Evolutionary conservation across 92 coral and sea anemone species (phyloP).

Genomic region (Palythoa grandiflora): DNA sequence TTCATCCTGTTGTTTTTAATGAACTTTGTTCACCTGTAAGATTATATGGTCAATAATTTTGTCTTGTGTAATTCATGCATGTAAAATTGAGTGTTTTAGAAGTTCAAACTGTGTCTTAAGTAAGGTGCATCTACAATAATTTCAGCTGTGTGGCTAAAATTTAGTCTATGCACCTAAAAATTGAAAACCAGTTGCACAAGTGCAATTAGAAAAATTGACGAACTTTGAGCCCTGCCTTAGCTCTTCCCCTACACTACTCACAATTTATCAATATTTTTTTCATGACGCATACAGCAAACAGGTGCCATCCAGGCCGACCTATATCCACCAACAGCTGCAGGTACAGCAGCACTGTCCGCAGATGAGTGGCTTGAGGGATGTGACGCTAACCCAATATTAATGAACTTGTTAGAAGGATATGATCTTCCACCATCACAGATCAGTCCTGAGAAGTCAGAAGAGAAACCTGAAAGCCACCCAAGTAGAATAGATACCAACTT

Average conservation of each 20-base stretch:
- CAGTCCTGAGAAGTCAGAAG: conserved; percentile 19
- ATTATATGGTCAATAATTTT: too few species aligned
- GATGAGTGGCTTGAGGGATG: conserved; percentile 90
- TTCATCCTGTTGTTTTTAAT: too few species aligned
- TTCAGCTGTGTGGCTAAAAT: too few species aligned
- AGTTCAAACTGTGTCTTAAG: too few species aligned
- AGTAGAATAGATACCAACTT: conserved; percentile 10
- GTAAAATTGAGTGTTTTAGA: too few species aligned
- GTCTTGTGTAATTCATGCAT: too few species aligned
- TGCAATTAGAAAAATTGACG: too few species aligned
- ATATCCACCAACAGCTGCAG: conserved; percentile 85
- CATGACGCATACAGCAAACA: conserved; percentile 64
- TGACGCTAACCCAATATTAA: conserved; percentile 74
- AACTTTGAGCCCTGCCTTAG: neutral
- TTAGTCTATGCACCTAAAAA: too few species aligned
- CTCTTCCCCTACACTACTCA: neutral
- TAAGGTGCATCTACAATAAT: too few species aligned
- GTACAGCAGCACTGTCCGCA: conserved; percentile 85
- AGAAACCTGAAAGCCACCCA: conserved; percentile 2
- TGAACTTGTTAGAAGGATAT: conserved; percentile 67
- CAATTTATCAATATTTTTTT: neutral
- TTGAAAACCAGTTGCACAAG: too few species aligned
- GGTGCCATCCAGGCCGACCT: conserved; percentile 86
- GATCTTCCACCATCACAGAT: conserved; percentile 37
- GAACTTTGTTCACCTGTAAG: too few species aligned